Evolutionary conservation across 2,888 invertebrate genomes (phyloP), one percentile per base, ranked within the genome.

Genomic region (Camponotus fellah): DNA sequence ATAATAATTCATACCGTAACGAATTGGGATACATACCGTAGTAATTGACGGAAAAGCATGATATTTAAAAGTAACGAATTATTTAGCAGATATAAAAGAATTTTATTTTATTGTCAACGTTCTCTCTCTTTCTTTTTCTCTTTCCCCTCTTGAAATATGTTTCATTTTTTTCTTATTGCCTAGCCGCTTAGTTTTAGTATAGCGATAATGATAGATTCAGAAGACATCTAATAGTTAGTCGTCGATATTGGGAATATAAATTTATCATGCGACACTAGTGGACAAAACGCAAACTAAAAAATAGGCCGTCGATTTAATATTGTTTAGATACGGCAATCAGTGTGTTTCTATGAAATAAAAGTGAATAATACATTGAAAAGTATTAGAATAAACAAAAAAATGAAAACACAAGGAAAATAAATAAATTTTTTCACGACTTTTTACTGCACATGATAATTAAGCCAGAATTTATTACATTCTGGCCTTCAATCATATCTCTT

Each of bases 161-260:
- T 5, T 14, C 26, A 9, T 17, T n/a, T 34, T 14, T 62, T 14
- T 9, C 4, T 4, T 14, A 21, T 37, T n/a, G 17, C 17, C 8
- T 12, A 46, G 5, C 8, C 12, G 17, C 17, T 26, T 56, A 2
- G 58, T 17, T 58, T 43, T 62, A n/a, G 32, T 64, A 14, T 46
- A 40, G 17, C 0, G 60, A 58, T 79, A 69, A 69, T 71, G 69
- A 58, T 69, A 43, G 56, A 6, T 34, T 17, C 10, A 40, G 8
- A 5, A 60, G 71, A 34, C 21, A 60, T 71, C 71, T 60, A 60
- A 71, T 71, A 43, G 21, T 10, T 58, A 46, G n/a, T 56, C 46
- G 21, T 46, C 32, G 58, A 79, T 79, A 69, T 77, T 77, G 26
- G 26, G 26, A 26, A 26, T 26, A 26, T 26, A 26, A 26, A 26